These are phyloP conservation scores for Pitta sordida DNA, from an alignment of 2,113 vertebrate species.

Conservation along the genomic window DNA sequence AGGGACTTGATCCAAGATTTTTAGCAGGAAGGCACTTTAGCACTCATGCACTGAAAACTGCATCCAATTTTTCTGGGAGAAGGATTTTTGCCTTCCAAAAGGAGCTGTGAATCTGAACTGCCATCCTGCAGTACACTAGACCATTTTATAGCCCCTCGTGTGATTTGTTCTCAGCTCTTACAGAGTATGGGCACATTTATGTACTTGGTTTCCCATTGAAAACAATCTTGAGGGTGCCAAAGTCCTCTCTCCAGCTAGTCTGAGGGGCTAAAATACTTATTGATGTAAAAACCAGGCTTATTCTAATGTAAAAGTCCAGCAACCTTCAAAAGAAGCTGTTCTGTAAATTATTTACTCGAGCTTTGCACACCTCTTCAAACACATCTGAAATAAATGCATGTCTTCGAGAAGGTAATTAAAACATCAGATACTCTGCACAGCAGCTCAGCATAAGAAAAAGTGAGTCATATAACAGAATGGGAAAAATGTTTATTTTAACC, in stretches of 20 bases:
- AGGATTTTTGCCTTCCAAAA: background rate
- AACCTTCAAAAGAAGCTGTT: background rate
- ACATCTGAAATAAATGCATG: background rate
- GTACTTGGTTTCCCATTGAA: background rate
- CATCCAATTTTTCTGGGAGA: background rate
- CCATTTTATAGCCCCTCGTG: background rate
- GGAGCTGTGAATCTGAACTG: background rate
- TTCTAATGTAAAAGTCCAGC: background rate
- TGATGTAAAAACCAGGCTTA: background rate
- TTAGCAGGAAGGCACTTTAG: background rate
- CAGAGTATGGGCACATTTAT: background rate
- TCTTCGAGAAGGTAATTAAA: slow-evolving; percentile 30
- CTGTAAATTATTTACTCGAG: background rate
- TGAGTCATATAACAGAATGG: slow-evolving; percentile 3
- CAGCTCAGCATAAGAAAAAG: background rate
- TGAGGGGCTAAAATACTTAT: background rate
- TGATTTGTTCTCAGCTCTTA: slow-evolving; percentile 9
- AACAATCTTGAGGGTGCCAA: background rate
- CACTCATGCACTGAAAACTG: background rate
- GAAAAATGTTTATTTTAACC: slow-evolving; percentile 13
- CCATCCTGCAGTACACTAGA: slow-evolving; percentile 1
- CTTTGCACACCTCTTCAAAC: background rate
- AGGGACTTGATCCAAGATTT: background rate
- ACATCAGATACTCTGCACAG: background rate
- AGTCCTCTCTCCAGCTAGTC: background rate